phyloP scores from a whole-genome alignment of 2,113 vertebrate genomes.

The Pelobates fuscus region DNA sequence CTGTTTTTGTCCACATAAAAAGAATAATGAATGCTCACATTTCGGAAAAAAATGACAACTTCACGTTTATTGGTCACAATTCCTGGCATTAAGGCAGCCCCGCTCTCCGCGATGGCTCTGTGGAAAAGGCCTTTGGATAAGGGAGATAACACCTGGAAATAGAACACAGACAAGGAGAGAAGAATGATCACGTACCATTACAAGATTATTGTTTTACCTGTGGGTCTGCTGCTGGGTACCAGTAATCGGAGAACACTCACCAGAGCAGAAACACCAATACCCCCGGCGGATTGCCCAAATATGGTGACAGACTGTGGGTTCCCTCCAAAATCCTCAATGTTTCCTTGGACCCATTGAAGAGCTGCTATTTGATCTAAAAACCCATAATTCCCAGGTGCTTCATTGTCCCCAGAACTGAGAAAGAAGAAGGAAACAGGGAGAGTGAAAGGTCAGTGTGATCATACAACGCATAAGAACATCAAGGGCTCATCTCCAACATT shows the following conservation, averaged over 20 bases:
- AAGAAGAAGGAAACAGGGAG: not conserved
- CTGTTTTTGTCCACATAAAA: too few species aligned
- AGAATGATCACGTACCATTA: not conserved
- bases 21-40: constrained; percentile 8
- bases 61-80: not conserved
- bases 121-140: constrained; percentile 70
- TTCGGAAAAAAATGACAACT: not conserved
- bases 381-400: constrained; percentile 80
- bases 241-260: not conserved
- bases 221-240: too few species aligned
- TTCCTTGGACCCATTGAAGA: constrained; percentile 82
- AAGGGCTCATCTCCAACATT: too few species aligned
- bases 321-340: constrained; percentile 84
- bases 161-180: not conserved
- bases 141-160: constrained; percentile 69
- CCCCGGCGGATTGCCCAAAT: constrained; percentile 85
- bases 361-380: constrained; percentile 84
- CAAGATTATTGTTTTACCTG: not conserved
- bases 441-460: too few species aligned
- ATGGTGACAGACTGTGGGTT: constrained; percentile 80
- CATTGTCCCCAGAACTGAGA: constrained; percentile 79
- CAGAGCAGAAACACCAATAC: constrained; percentile 73
- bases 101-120: constrained; percentile 73
- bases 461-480: too few species aligned
- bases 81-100: constrained; percentile 50